phyloP scores from a whole-genome alignment of 1,140 invertebrate species.

The Polyergus mexicanus region DNA sequence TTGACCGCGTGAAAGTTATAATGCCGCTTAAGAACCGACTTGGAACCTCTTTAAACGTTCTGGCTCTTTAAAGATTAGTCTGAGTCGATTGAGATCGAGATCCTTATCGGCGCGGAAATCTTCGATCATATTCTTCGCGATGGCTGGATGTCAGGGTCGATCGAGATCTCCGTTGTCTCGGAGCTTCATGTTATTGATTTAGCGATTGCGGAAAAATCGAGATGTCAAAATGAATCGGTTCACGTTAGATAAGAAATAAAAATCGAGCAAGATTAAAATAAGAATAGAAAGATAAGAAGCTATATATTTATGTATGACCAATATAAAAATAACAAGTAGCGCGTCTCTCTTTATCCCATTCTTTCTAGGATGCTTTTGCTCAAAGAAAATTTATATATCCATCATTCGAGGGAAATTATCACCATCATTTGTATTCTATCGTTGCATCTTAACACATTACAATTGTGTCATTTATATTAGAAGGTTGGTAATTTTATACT shows the following conservation, averaged over 20 bases:
- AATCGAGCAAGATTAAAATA: background rate
- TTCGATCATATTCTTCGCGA: slow-evolving; percentile 28
- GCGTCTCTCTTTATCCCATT: background rate
- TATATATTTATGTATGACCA: background rate
- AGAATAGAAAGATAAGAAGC: background rate
- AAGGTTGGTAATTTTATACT: background rate
- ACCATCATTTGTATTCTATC: slow-evolving; percentile 1
- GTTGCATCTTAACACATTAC: background rate
- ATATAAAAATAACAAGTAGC: background rate
- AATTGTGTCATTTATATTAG: slow-evolving; percentile 16
- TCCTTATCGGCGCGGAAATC: slow-evolving; percentile 2
- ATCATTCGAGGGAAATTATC: slow-evolving; percentile 13
- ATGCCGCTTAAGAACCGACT: slow-evolving; percentile 9
- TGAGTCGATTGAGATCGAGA: slow-evolving; percentile 31
- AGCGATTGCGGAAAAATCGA: slow-evolving; percentile 10
- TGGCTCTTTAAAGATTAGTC: slow-evolving; percentile 25
- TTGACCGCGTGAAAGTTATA: slow-evolving; percentile 39
- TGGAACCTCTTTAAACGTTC: slow-evolving; percentile 17
- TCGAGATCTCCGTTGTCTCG: slow-evolving; percentile 14
- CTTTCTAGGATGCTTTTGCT: background rate
- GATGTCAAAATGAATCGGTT: background rate
- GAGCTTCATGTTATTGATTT: slow-evolving; percentile 14
- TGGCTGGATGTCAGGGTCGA: slow-evolving; percentile 13
- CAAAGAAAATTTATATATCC: slow-evolving; percentile 1
- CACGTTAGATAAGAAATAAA: background rate